Conservation (phyloP, 2,888 invertebrate genomes). For the Cataglyphis cursor region DNA sequence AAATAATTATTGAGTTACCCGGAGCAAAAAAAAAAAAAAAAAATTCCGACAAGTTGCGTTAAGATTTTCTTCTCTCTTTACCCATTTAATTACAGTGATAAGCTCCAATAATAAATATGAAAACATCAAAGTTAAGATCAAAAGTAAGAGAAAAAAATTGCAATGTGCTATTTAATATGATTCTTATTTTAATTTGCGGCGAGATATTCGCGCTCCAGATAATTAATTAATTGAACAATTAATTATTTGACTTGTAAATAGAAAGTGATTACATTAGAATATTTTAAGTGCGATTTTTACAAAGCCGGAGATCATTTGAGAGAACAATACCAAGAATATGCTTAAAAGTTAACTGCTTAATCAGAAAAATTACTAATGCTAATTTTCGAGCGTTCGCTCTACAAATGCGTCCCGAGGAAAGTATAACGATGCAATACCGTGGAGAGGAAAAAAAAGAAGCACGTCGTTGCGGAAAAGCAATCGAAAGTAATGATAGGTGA, state of each 20-base stretch:
- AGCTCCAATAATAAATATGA: background rate
- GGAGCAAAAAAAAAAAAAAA: no score
- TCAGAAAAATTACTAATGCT: background rate
- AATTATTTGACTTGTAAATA: background rate
- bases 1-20: slow-evolving; percentile 1
- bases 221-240: slow-evolving; percentile 20
- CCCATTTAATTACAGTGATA: background rate
- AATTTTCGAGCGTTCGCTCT: slow-evolving; percentile 7
- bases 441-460: slow-evolving; percentile 8
- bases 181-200: background rate
- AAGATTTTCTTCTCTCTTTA: background rate
- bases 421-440: slow-evolving; percentile 2
- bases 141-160: background rate
- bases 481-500: slow-evolving; percentile 24
- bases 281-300: slow-evolving; percentile 40
- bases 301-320: background rate
- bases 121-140: background rate
- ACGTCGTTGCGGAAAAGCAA: slow-evolving; percentile 19
- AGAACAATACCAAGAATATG: slow-evolving; percentile 20
- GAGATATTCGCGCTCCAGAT: background rate
- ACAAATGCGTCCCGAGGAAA: slow-evolving; percentile 18
- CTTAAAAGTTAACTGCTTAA: background rate
- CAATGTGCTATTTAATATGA: background rate
- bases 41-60: background rate
- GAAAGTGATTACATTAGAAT: slow-evolving; percentile 45